Base-by-base conservation (phyloP, 2,113 vertebrate species). In the Gymnogyps californianus region DNA sequence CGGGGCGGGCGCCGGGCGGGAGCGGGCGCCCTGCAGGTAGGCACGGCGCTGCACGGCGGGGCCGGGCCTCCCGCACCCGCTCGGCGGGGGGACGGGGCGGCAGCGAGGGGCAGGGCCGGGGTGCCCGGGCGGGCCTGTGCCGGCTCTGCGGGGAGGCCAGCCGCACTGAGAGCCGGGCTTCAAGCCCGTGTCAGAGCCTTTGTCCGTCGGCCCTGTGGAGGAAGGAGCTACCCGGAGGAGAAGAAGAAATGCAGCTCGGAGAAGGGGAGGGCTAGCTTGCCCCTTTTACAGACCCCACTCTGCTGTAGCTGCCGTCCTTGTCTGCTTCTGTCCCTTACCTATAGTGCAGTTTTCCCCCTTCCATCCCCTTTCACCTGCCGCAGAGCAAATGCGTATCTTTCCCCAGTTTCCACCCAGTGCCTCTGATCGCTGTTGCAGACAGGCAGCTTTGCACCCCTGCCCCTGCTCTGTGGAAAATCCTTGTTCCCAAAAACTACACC, bases 341-440 rank as follows among this genome's bases (percentile, higher is more conserved):
- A 4, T 6, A 32, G 5, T 2, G 52, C 62, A 1, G 17, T 4
- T 38, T 3, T 9, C 13, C 16, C 52, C 5, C 3, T 7, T 10
- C 16, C 55, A 4, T 11, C 34, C 32, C 47, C 19, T 32, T 20
- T 29, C 44, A 6, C 32, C 65, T 34, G 34, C 32, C 36, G 21
- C 67, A 3, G 25, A 22, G 28, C 18, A 9, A 32, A 10, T 1
- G 11, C 31, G 0, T 34, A 0, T 5, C 59, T 22, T 25, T 8
- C 15, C 61, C 31, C 66, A 0, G 17, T 7, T 58, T 15, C 58
- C 58, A 25, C 7, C 47, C 52, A 4, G 14, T 13, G 71, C 34
- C 11, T 34, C 18, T 2, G 16, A 3, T 5, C 5, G 13, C 62
- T 20, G 64, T n/a, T 52, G 44, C 32, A 32, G 55, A 38, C 9